Conservation (phyloP, 2,113 vertebrate species). For the Perca fluviatilis region DNA sequence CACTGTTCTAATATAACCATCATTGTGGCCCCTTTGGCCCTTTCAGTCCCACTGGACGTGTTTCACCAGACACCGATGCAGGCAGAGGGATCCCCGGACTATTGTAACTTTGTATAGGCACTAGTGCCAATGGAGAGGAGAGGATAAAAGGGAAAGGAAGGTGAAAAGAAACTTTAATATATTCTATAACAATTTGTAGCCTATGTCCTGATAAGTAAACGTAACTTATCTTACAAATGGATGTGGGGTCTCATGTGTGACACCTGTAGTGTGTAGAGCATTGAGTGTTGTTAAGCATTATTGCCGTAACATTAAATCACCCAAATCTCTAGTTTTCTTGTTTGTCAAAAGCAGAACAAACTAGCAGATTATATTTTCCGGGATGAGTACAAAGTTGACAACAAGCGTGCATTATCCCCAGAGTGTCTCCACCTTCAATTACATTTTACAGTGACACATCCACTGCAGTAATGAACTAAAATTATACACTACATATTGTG, state of each 20-base stretch:
- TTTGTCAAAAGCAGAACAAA: slow-evolving; percentile 43
- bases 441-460: slow-evolving; percentile 34
- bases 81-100: slow-evolving; percentile 57
- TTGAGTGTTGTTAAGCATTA: not conserved
- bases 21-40: slow-evolving; percentile 70
- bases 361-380: slow-evolving; percentile 35
- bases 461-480: slow-evolving; percentile 42
- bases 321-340: slow-evolving; percentile 25
- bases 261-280: too few species aligned
- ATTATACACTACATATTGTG: slow-evolving; percentile 31
- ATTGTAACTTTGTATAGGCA: slow-evolving; percentile 41
- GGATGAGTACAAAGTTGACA: slow-evolving; percentile 28
- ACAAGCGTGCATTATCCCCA: not conserved
- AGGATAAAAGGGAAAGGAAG: not conserved
- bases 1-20: slow-evolving; percentile 80
- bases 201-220: not conserved
- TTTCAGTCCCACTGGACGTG: slow-evolving; percentile 65
- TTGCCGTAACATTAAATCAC: slow-evolving; percentile 31
- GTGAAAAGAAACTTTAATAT: not conserved
- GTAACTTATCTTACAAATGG: not conserved
- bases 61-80: slow-evolving; percentile 53
- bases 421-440: slow-evolving; percentile 33
- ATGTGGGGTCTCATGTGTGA: not conserved
- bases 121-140: slow-evolving; percentile 5
- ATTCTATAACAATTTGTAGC: not conserved